A percentile compares a stretch with the other conserved stretches of the same genome.
Conservation (phyloP, 2,797 vertebrate genomes). For the Bucorvus abyssinicus region DNA sequence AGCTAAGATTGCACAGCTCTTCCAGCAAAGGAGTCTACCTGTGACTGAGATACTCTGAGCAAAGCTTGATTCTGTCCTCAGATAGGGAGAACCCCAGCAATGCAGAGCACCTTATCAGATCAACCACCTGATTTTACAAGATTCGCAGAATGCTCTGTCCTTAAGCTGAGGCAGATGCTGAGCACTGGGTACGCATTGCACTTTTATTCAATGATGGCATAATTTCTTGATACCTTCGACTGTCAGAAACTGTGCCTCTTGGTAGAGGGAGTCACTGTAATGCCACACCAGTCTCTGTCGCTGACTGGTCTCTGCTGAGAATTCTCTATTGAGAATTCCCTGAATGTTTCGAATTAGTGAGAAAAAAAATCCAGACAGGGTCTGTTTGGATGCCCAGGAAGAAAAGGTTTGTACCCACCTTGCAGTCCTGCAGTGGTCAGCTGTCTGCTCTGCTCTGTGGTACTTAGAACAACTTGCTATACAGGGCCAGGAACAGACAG, state of each 20-base stretch:
- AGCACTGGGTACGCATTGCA: neutral
- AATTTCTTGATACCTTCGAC: neutral
- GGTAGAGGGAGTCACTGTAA: neutral
- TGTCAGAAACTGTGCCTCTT: neutral
- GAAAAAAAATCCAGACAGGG: neutral
- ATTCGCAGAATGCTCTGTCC: conserved; percentile 35
- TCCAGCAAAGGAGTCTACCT: conserved; percentile 43
- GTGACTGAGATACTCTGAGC: neutral
- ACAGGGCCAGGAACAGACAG: neutral
- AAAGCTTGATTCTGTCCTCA: conserved; percentile 50
- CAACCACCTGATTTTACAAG: conserved; percentile 67
- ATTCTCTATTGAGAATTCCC: neutral
- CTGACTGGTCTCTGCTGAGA: neutral
- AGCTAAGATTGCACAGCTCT: conserved; percentile 43
- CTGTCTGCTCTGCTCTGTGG: neutral
- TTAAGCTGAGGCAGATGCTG: conserved; percentile 23
- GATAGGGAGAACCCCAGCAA: conserved; percentile 33
- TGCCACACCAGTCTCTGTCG: neutral
- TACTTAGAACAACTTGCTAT: neutral
- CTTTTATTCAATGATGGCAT: neutral
- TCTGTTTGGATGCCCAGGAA: neutral
- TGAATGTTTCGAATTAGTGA: neutral
- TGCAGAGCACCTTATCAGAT: conserved; percentile 43
- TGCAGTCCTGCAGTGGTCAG: neutral
- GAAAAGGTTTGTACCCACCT: neutral